Evolutionary conservation across 2,888 invertebrate species (phyloP), one percentile per base, ranked within the genome.

Genomic region (Coecobrya sp.): DNA sequence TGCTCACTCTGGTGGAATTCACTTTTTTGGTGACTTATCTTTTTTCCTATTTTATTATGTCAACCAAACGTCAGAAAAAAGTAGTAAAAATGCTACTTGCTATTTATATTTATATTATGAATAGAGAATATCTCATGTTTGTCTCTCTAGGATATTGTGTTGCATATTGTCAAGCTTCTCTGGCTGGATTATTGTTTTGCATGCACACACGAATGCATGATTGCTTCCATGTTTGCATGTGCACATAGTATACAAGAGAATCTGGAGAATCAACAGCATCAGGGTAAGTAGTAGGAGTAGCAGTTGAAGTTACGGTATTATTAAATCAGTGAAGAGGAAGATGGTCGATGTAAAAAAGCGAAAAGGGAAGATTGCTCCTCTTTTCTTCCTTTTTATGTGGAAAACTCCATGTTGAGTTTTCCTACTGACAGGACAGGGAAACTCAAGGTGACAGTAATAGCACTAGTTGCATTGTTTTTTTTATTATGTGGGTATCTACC

Each of bases 381-480:
- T 62, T 55, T 55, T 5, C 1, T 55, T 25, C 19, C 19, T 8
- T 62, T 62, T 62, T 62, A 19, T 22, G 27, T 8, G 16, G 10
- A 68, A 68, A 73, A 36, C 68, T 25, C n/a, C 42, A 13, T 73
- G 13, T 36, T 42, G 1, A 27, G 27, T 27, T 55, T 62, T 19
- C 42, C 73, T 36, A 19, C 45, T 49, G 49, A 68, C 70, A 68
- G 49, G 52, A 85, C 30, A 25, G 11, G 65, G 27, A 25, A 68
- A 85, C 62, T 68, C 85, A 85, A 68, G 85, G 85, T 49, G 68
- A 49, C 68, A 85, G 45, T 36, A 65, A 49, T 84, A 85, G 45
- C 85, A 85, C 85, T 49, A 68, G 85, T 68, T 85, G 68, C 85
- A 42, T 42, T 45, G 49, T 8, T 45, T 25, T 59, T 65, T 65